Evolutionary conservation across 2,888 invertebrate genomes (phyloP), one percentile per base, ranked within the genome.

Genomic region (Microctonus aethiopoides): DNA sequence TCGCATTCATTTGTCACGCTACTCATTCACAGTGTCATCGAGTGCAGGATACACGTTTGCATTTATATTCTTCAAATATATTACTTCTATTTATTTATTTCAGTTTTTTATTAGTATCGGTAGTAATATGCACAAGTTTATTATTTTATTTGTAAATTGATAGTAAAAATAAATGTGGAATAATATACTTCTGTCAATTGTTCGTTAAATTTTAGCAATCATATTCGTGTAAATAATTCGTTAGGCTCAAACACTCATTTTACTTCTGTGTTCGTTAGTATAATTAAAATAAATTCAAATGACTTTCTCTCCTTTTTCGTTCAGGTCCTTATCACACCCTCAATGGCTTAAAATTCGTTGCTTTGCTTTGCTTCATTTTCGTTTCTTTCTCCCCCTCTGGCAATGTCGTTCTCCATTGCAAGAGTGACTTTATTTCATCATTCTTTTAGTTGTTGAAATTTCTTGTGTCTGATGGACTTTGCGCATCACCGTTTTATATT

Each of bases 211-310:
- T 22, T 64, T 26, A 5, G 82, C 82, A 84, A 84, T 85, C 83
- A 85, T 85, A 85, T 84, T 84, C 77, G 81, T 82, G 85, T 83
- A 86, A 86, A 86, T 86, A 85, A 85, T 86, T 86, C 86, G 85
- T 85, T 84, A 85, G 84, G 81, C 77, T 78, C 78, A 80, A 76
- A 20, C 57, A 59, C 11, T 29, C 16, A 46, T 60, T 68, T 71
- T 2, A 16, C 4, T 1, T 16, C 6, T 5, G 46, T 46, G 83
- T 84, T 86, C 85, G 85, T 86, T 85, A 85, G 85, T 85, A 84
- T 86, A 86, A 86, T 86, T 85, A 86, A 86, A 85, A 86, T 85
- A 85, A 86, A 86, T 86, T 86, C 85, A 86, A 86, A 86, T 86
- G 83, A 86, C 83, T 83, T 81, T 81, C 84, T 83, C 78, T 79